Evolutionary conservation across 2,888 invertebrate species (phyloP), one percentile per base, ranked within the genome.

Genomic region (Nephrocerus scutellatus): DNA sequence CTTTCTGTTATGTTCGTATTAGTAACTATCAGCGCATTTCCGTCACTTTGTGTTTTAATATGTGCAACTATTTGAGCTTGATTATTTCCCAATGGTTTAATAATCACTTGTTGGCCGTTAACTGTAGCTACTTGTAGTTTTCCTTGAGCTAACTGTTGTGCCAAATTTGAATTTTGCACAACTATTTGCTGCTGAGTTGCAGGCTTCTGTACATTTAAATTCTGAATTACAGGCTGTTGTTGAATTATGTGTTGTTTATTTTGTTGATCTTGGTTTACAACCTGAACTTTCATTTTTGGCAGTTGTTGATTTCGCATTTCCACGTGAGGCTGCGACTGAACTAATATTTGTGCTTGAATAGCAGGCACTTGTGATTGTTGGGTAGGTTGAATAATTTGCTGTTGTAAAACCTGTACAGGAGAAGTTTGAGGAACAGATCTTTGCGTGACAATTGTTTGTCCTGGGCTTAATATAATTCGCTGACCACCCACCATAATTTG

Each of bases 71-170:
- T 81, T 65, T 84, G 84, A 7, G 82, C 82, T 57, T 82, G 82
- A 59, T 82, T 82, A 61, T 83, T 83, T 34, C 84, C 83, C 8
- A 85, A 77, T 2, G 83, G 81, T 30, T 85, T 74, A 43, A 89
- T 84, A 28, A 88, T 72, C 19, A 89, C 85, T 65, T 88, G 88
- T 57, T 88, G 88, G 0, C 88, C 88, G 60, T 84, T 84, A 18
- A 89, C 81, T 1, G 84, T 85, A 0, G 87, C 85, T 39, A 89
- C 73, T 61, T 87, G 86, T 7, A 87, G 77, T 63, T 87, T 88
- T 6, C 87, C 88, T 12, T 82, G 76, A 3, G 85, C 84, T 44
- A 89, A 72, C 62, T 88, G 87, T 59, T 86, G 86, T 12, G 84
- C 85, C 25, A 88, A 69, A 13, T 76, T 77, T 4, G 80, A 81